Base-by-base conservation (phyloP, 1,140 invertebrate genomes). In the Mamestra configurata region DNA sequence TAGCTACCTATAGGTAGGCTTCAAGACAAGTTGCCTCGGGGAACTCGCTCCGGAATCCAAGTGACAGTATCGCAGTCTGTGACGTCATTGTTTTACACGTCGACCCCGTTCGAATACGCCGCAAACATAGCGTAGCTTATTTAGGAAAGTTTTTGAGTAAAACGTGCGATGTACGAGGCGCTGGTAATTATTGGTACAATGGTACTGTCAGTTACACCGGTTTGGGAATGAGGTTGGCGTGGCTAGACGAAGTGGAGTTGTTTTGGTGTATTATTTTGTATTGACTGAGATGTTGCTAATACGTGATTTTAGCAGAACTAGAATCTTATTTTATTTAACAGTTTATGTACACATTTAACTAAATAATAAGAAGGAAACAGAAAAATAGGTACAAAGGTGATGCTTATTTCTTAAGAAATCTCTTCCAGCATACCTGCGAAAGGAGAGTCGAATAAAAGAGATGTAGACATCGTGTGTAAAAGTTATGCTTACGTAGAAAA, bases 81-180 rank as follows among this genome's bases (percentile, higher is more conserved):
- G 84, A 86, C 80, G 84, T 83, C 86, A 87, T 87, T 89, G 87
- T 87, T 85, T 76, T 57, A 71, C 80, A 79, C 66, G 80, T 82
- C 81, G 79, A 81, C 83, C 70, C 79, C 49, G 79, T 77, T 81
- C 79, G 53, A 84, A 72, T 43, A 53, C 15, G 79, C 61, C 51
- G 57, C 27, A 11, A 51, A 66, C 22, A 22, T 18, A 5, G 13
- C 18, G 18, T 3, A 59, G 40, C 73, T 77, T 80, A 77, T 77
- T 77, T 81, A 73, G 68, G 75, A 81, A 73, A 81, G 55, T 80
- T 80, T 27, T 57, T 70, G 46, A 66, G 66, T 27, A 37, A 75
- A 80, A 68, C 24, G 51, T 80, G 57, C 49, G 49, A 55, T 71
- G 24, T 46, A 31, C 13, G 24, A 35, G n/a, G 46, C 27, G 27